Conservation (phyloP, 2,113 vertebrate genomes). For the Sorex araneus region DNA sequence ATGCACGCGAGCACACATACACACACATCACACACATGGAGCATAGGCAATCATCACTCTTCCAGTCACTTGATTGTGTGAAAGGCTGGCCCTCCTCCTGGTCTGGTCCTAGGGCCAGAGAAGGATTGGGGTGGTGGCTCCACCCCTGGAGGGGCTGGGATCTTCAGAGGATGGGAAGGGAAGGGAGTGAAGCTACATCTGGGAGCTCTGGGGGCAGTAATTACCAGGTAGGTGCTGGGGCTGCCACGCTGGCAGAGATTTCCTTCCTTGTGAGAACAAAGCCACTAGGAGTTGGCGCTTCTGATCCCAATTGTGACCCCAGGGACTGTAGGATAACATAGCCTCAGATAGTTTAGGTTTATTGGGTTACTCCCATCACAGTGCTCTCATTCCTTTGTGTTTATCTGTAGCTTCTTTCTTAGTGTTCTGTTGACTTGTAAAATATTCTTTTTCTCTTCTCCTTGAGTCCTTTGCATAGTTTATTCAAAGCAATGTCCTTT, state of each 20-base stretch:
- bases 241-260: constrained; percentile 81
- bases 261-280: constrained; percentile 71
- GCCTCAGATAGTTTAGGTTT: no score
- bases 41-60: constrained; percentile 28
- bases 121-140: constrained; percentile 65
- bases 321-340: no score
- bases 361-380: no score
- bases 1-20: not conserved
- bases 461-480: no score
- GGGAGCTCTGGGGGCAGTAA: constrained; percentile 78
- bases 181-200: constrained; percentile 80
- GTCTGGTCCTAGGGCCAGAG: constrained; percentile 69
- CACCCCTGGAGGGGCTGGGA: constrained; percentile 71
- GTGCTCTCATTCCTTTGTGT: no score
- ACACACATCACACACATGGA: not conserved
- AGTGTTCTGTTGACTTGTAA: no score
- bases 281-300: constrained; percentile 40
- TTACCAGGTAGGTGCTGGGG: constrained; percentile 58
- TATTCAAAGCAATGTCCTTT: no score
- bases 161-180: constrained; percentile 77
- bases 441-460: no score
- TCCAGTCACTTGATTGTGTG: constrained; percentile 61
- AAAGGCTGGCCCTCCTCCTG: constrained; percentile 57
- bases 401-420: no score
- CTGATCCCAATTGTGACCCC: constrained; percentile 43